Evolutionary conservation across 2,797 vertebrate species (phyloP).

Genomic region (Adrianichthys oophorus): DNA sequence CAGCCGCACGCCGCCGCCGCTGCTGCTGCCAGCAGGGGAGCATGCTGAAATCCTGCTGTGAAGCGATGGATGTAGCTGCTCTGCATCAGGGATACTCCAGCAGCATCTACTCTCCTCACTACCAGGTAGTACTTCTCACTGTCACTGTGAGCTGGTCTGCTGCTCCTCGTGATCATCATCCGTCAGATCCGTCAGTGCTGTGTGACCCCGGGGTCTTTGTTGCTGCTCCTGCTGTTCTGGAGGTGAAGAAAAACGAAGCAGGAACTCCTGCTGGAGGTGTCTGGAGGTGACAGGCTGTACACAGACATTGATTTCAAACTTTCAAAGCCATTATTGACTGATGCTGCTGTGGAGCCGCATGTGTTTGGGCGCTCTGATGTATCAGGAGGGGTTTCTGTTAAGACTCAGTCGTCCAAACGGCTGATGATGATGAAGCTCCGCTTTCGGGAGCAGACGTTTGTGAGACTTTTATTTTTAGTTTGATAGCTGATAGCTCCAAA

Average conservation of each 20-base stretch:
- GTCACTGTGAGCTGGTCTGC: neutral
- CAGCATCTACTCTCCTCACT: slow-evolving; percentile 67
- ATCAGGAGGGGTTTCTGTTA: slow-evolving; percentile 3
- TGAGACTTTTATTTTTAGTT: slow-evolving; percentile 38
- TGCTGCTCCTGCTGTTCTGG: neutral
- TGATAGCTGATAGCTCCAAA: too few relatives aligned
- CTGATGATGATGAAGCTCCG: neutral
- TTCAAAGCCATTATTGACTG: slow-evolving; percentile 49
- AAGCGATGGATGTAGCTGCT: slow-evolving; percentile 74
- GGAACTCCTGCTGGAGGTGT: neutral
- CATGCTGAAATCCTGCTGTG: slow-evolving; percentile 20
- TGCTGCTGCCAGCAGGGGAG: slow-evolving; percentile 8
- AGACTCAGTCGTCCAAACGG: too few relatives aligned
- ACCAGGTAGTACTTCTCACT: slow-evolving; percentile 68
- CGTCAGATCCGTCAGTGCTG: neutral
- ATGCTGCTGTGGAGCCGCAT: slow-evolving; percentile 26
- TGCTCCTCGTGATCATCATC: too few relatives aligned
- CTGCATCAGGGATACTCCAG: slow-evolving; percentile 71
- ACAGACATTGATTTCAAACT: slow-evolving; percentile 30
- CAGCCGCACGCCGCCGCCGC: slow-evolving; percentile 22
- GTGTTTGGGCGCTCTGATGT: slow-evolving; percentile 5
- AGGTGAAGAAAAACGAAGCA: slow-evolving; percentile 1
- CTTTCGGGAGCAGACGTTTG: neutral
- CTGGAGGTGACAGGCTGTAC: slow-evolving; percentile 12
- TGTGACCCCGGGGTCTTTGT: neutral